Percentiles rank a stretch among this genome's conserved stretches.
These are phyloP conservation scores for Psettodes erumei DNA, from an alignment of 2,113 vertebrate species.

Conservation along the genomic window DNA sequence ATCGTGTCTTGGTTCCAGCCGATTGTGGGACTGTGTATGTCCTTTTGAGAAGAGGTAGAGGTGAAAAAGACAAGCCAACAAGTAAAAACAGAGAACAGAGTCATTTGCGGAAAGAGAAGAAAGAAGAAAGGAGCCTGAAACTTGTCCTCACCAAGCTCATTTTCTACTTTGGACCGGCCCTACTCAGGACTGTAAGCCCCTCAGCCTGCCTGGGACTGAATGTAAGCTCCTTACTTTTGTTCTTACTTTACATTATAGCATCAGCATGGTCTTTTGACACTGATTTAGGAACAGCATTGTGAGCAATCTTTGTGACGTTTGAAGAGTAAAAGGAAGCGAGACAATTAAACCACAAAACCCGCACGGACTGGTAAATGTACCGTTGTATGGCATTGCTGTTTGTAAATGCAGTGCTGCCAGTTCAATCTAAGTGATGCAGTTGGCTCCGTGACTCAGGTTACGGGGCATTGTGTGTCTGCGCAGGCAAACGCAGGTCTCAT, in stretches of 20 bases:
- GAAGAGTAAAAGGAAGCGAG: background rate
- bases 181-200: slow-evolving; percentile 42
- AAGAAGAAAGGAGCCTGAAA: slow-evolving; percentile 8
- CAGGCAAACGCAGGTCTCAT: slow-evolving; percentile 53
- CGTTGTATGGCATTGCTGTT: background rate
- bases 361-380: too few species aligned
- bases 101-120: background rate
- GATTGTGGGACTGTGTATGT: background rate
- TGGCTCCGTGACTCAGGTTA: slow-evolving; percentile 64
- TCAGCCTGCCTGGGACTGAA: slow-evolving; percentile 46
- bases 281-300: background rate
- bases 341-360: background rate
- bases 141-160: slow-evolving; percentile 36
- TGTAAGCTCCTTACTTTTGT: slow-evolving; percentile 66
- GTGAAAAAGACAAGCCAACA: slow-evolving; percentile 6
- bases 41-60: slow-evolving; percentile 8
- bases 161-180: slow-evolving; percentile 43
- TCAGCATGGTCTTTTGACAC: background rate
- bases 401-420: background rate
- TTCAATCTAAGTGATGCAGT: slow-evolving; percentile 39
- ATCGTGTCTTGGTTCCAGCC: background rate
- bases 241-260: slow-evolving; percentile 24
- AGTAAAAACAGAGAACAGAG: background rate
- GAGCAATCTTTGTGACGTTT: background rate
- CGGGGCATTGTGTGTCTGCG: slow-evolving; percentile 57